These are phyloP conservation scores for Leucania comma DNA, from an alignment of 2,888 invertebrate species.

Conservation along the genomic window DNA sequence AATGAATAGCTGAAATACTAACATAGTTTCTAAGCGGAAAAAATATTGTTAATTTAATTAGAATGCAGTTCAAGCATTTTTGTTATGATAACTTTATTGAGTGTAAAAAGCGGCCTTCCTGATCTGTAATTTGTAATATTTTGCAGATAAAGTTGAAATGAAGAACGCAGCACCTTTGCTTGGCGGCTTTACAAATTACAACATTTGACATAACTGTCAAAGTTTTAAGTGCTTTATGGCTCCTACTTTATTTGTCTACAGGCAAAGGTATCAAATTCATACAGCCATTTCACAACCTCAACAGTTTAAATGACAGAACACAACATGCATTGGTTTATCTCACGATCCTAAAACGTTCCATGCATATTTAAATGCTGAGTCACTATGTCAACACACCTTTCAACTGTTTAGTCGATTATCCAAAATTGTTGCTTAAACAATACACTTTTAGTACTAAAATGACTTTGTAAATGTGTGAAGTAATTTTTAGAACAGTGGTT, in stretches of 20 bases:
- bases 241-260: conserved; percentile 10
- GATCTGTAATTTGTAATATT: not conserved
- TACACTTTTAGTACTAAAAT: conserved; percentile 27
- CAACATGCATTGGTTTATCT: conserved; percentile 51
- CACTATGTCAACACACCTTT: conserved; percentile 61
- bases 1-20: conserved; percentile 18
- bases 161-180: no score
- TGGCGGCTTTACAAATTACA: conserved; percentile 3
- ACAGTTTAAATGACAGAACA: conserved; percentile 21
- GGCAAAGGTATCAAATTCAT: conserved; percentile 35
- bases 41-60: conserved; percentile 12
- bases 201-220: not conserved
- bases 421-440: conserved; percentile 31
- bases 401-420: conserved; percentile 6
- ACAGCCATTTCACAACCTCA: conserved; percentile 52
- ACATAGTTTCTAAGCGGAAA: conserved; percentile 25
- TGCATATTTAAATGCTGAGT: conserved; percentile 59
- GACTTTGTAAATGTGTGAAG: conserved; percentile 28
- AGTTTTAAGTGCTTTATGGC: not conserved
- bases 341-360: conserved; percentile 55
- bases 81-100: not conserved
- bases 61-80: not conserved
- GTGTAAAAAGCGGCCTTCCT: not conserved
- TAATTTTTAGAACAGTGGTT: conserved; percentile 24
- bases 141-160: not conserved